Base-by-base conservation (phyloP, 2,113 vertebrate species). In the Catharus fuscescens region DNA sequence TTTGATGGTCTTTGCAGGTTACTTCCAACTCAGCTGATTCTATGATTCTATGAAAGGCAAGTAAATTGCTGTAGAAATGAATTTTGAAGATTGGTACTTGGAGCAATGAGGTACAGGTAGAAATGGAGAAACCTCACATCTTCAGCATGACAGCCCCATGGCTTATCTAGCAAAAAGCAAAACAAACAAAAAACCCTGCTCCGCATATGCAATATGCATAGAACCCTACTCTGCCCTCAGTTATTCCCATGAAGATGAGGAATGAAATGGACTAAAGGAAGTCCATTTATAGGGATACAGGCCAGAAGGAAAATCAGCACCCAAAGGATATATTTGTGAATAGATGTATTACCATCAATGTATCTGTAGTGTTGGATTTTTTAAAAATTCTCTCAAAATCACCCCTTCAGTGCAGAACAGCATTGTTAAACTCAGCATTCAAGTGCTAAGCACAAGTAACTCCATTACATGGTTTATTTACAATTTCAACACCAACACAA, bases 171-270 rank as follows among this genome's bases (percentile, higher is more conserved):
- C 13, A 66, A 77, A 66, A 64, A 42, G 21, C 5, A 34, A 38
- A 48, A 19, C 7, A 65, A 8, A 34, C 31, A 64, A 34, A 79
- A 71, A 0, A 0, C 13, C 18, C 44, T 38, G 57, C 28, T 78
- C 31, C 34, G 31, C 20, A 34, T 5, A 18, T 3, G 5, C 1
- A 2, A 34, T 18, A 48, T 4, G 3, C 10, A n/a, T 2, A 57
- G n/a, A 34, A 72, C 14, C 23, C 53, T 47, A 31, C 32, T 79
- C 29, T 31, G 19, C 59, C 53, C 44, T 42, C 36, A 44, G 15
- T 67, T 93, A 45, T 23, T 81, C 32, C 25, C 18, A 40, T 2
- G 3, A 50, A 76, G 28, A 80, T 36, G 29, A 79, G 18, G 19
- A 60, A 80, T 12, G 20, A n/a, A n/a, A 57, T n/a, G 56, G 56